Conservation (phyloP, 2,113 vertebrate genomes). For the Bostrychus sinensis region DNA sequence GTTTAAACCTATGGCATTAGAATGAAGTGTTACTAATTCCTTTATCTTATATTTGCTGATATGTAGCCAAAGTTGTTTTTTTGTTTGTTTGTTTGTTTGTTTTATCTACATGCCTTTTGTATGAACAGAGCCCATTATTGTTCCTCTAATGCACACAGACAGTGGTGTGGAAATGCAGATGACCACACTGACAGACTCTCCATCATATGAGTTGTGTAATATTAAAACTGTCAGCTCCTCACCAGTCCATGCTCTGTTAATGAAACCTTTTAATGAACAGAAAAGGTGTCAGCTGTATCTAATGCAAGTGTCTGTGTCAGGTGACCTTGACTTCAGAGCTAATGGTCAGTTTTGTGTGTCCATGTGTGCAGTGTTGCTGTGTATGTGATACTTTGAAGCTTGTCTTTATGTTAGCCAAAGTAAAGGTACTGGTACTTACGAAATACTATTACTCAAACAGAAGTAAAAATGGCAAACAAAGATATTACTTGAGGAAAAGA, state of each 20-base stretch:
- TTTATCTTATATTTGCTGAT: too few species aligned
- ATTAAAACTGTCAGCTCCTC: constrained; percentile 33
- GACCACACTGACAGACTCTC: constrained; percentile 22
- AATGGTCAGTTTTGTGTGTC: constrained; percentile 28
- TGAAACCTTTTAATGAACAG: constrained; percentile 42
- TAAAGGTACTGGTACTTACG: too few species aligned
- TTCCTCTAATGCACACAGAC: constrained; percentile 8
- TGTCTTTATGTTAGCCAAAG: constrained; percentile 2
- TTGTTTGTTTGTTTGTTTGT: too few species aligned
- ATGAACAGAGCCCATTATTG: constrained; percentile 1
- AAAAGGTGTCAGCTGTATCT: constrained; percentile 15
- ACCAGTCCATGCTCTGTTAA: constrained; percentile 27
- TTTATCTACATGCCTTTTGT: too few species aligned
- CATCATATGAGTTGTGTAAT: constrained; percentile 30
- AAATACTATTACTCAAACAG: too few species aligned
- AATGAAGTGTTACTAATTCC: too few species aligned
- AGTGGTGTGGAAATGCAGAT: constrained; percentile 2
- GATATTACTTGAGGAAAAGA: too few species aligned
- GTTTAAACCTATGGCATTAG: too few species aligned
- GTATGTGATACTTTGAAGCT: constrained; percentile 16
- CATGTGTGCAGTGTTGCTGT: constrained; percentile 12
- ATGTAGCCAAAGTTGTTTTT: too few species aligned
- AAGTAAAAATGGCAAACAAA: too few species aligned
- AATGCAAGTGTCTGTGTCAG: constrained; percentile 10
- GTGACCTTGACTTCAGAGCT: constrained; percentile 27